These are phyloP conservation scores for Ophion ventricosus DNA, from an alignment of 2,888 invertebrate genomes.

Conservation along the genomic window DNA sequence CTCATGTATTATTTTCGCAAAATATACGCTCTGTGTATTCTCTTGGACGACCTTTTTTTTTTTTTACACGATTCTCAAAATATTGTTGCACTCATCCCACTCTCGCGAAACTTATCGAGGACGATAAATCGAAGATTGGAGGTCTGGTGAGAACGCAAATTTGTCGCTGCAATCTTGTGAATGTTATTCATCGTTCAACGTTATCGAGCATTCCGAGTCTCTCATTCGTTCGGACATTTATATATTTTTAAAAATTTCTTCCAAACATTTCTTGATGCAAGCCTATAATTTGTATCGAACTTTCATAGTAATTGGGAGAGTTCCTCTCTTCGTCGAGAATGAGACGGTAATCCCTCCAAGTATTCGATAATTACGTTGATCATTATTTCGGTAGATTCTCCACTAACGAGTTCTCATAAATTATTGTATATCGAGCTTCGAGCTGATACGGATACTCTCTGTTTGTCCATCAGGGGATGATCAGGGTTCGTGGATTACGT, in stretches of 20 bases:
- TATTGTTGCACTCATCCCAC: constrained; percentile 34
- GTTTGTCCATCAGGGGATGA: constrained; percentile 41
- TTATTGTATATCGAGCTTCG: constrained; percentile 1
- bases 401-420: constrained; percentile 14
- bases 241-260: background rate
- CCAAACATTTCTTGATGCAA: too few species aligned
- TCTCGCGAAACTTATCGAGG: constrained; percentile 15
- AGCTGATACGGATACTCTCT: constrained; percentile 6
- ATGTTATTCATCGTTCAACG: background rate
- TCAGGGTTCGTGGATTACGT: constrained; percentile 45
- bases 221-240: background rate
- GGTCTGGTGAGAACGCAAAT: background rate
- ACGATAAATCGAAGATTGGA: background rate
- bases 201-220: background rate
- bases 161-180: background rate
- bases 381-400: constrained; percentile 13
- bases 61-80: constrained; percentile 41
- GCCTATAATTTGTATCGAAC: background rate
- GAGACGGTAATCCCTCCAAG: background rate
- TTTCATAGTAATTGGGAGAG: background rate
- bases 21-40: constrained; percentile 2
- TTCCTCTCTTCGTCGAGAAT: background rate
- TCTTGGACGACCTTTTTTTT: background rate
- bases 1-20: constrained; percentile 13
- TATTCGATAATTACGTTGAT: constrained; percentile 19